Percentiles rank a stretch among this genome's conserved stretches.
phyloP scores from a whole-genome alignment of 2,888 invertebrate genomes.

The Pherbina coryleti region DNA sequence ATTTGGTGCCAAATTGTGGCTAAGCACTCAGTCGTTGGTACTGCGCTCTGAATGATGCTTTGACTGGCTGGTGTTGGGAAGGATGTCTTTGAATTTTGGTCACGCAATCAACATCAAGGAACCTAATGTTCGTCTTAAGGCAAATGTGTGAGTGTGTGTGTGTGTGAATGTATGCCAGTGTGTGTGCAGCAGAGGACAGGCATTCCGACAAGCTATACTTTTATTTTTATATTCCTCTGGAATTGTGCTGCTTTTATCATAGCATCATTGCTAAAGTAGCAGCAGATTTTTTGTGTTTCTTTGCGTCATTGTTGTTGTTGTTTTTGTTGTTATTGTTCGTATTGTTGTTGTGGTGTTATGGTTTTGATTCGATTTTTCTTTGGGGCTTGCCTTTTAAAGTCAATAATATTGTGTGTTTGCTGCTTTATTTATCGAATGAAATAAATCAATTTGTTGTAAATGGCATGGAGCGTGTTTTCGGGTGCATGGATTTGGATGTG shows the following conservation, averaged over 20 bases:
- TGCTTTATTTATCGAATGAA: conserved; percentile 11
- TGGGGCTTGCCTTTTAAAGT: not conserved
- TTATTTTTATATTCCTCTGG: not conserved
- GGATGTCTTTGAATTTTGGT: conserved; percentile 15
- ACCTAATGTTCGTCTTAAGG: conserved; percentile 13
- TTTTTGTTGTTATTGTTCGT: not conserved
- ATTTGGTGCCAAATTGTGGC: conserved; percentile 21
- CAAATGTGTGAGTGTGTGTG: not conserved
- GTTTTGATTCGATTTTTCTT: not conserved
- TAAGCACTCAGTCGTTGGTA: not conserved
- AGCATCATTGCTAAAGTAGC: not conserved
- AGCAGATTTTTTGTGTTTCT: not conserved
- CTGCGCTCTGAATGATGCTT: no score
- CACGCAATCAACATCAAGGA: conserved; percentile 26
- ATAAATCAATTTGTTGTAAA: conserved; percentile 23
- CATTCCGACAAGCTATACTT: not conserved
- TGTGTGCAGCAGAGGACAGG: not conserved
- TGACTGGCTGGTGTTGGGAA: not conserved
- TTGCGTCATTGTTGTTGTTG: not conserved
- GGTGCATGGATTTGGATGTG: no score
- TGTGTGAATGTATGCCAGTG: not conserved
- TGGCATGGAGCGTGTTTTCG: not conserved
- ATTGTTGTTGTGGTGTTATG: not conserved
- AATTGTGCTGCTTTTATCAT: not conserved
- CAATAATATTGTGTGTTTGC: conserved; percentile 8